These are phyloP conservation scores for Thymelicus lineola DNA, from an alignment of 2,888 invertebrate genomes.

Conservation along the genomic window DNA sequence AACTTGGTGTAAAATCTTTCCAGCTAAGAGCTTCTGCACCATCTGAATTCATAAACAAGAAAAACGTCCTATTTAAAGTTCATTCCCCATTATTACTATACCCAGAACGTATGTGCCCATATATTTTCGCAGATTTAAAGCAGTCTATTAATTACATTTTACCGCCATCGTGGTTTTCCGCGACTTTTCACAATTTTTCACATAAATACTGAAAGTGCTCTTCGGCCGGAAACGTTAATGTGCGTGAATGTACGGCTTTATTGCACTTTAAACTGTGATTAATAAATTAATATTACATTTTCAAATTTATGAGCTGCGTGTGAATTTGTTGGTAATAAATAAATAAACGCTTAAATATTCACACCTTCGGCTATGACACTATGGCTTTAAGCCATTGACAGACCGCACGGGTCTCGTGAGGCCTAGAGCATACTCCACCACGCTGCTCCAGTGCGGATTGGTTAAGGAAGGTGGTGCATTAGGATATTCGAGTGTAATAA, in stretches of 20 bases:
- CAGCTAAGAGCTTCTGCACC: too few species aligned
- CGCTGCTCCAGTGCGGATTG: too few species aligned
- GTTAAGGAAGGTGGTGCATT: too few species aligned
- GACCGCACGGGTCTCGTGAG: too few species aligned
- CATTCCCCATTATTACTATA: not conserved
- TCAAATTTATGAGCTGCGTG: not conserved
- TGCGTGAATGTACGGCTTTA: constrained; percentile 19
- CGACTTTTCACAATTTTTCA: constrained; percentile 13
- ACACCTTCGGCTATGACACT: too few species aligned
- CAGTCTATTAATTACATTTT: constrained; percentile 12
- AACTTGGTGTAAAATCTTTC: too few species aligned
- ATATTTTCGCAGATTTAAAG: constrained; percentile 4
- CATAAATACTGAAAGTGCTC: constrained; percentile 12
- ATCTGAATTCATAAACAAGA: not conserved
- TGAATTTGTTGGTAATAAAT: not conserved
- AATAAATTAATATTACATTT: constrained; percentile 6
- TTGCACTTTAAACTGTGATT: constrained; percentile 8
- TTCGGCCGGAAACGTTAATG: constrained; percentile 6
- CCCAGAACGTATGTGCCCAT: not conserved
- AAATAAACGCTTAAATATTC: too few species aligned
- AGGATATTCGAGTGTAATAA: too few species aligned
- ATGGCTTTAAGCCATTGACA: too few species aligned
- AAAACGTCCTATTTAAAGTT: not conserved
- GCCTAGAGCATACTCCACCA: too few species aligned
- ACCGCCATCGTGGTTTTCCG: constrained; percentile 10